Percentiles rank a stretch among this genome's conserved stretches.
phyloP scores from a whole-genome alignment of 2,888 invertebrate species.

The Lepas anatifera region DNA sequence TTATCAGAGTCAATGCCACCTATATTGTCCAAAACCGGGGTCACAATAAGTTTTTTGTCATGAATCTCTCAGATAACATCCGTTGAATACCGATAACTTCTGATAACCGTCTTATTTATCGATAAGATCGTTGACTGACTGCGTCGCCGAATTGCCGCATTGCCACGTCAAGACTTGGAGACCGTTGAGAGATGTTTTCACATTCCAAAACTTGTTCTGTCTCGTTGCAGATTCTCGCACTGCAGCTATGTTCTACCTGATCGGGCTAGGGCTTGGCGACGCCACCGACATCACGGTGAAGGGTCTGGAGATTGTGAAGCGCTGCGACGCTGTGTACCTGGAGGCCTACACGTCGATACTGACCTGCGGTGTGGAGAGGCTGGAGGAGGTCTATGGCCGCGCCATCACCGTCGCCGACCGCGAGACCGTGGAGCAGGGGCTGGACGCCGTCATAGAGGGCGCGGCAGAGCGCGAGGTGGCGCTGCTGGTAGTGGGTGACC shows the following conservation, averaged over 20 bases:
- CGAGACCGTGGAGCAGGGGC: slow-evolving; percentile 81
- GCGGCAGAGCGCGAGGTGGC: slow-evolving; percentile 63
- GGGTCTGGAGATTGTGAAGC: slow-evolving; percentile 78
- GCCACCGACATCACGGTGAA: slow-evolving; percentile 90
- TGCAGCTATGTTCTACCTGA: slow-evolving; percentile 76
- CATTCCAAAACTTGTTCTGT: no score
- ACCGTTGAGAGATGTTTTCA: no score
- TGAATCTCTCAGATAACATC: no score
- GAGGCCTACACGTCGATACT: slow-evolving; percentile 95
- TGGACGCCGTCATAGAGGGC: slow-evolving; percentile 66
- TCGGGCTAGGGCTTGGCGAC: slow-evolving; percentile 93
- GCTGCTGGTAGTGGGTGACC: slow-evolving; percentile 86
- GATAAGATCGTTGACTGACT: no score
- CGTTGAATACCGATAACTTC: no score
- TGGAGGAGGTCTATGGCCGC: slow-evolving; percentile 88
- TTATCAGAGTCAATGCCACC: no score
- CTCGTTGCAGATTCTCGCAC: no score
- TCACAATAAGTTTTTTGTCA: no score
- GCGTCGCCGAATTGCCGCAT: no score
- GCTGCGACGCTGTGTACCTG: slow-evolving; percentile 75
- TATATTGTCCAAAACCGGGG: no score
- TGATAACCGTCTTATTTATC: no score
- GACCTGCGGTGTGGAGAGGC: slow-evolving; percentile 48
- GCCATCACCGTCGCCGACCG: slow-evolving; percentile 74
- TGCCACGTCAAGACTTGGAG: no score